These are phyloP conservation scores for Caenorhabditis inopinata DNA, from an alignment of 1,140 invertebrate genomes.

Conservation along the genomic window DNA sequence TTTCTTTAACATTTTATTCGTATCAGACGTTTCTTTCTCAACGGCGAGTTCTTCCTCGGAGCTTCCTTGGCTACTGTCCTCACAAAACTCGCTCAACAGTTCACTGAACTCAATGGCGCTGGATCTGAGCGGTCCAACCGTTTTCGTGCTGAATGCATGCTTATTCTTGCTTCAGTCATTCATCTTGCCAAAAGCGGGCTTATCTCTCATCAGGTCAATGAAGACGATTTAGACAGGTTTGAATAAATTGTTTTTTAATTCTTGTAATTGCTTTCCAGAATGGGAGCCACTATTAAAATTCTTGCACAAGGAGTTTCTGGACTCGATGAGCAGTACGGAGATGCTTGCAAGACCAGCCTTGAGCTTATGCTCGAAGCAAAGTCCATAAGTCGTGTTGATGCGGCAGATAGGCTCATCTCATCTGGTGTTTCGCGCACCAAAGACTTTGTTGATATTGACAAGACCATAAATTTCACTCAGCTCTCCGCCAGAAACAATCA, in stretches of 20 bases:
- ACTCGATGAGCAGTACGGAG: slow-evolving; percentile 77
- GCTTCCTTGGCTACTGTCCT: slow-evolving; percentile 85
- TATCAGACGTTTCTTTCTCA: slow-evolving; percentile 82
- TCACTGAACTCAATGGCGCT: slow-evolving; percentile 45
- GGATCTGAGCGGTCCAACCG: slow-evolving; percentile 49
- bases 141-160: slow-evolving; percentile 81
- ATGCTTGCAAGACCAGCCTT: slow-evolving; percentile 78
- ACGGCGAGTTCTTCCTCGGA: slow-evolving; percentile 93
- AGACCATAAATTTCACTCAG: slow-evolving; percentile 83
- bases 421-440: neutral
- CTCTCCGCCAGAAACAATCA: slow-evolving; percentile 73
- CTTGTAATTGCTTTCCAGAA: no score
- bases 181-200: slow-evolving; percentile 79
- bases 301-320: slow-evolving; percentile 69
- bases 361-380: slow-evolving; percentile 76
- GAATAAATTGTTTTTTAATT: no score
- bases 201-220: slow-evolving; percentile 76
- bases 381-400: neutral
- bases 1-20: no score
- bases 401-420: neutral
- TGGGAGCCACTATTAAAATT: slow-evolving; percentile 36
- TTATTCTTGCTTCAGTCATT: slow-evolving; percentile 82
- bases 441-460: slow-evolving; percentile 72
- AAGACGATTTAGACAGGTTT: slow-evolving; percentile 89
- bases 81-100: slow-evolving; percentile 74